phyloP scores from a whole-genome alignment of 1,140 invertebrate species.

The Meteorus sp. region DNA sequence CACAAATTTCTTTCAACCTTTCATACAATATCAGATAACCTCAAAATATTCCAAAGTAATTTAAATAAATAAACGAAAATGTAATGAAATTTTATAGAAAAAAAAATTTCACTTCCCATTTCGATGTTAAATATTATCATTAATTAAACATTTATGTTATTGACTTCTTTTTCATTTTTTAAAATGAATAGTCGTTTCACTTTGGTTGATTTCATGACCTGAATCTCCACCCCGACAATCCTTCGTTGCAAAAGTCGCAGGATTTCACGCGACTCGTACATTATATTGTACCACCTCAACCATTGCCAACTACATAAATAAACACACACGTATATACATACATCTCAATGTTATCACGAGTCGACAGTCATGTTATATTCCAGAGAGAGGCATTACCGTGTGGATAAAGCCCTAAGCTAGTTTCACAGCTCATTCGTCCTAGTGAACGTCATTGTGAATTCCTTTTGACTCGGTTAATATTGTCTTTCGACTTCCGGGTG shows the following conservation, averaged over 20 bases:
- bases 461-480: not conserved
- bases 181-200: not conserved
- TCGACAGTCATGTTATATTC: not conserved
- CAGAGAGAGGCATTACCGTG: not conserved
- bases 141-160: too few relatives aligned
- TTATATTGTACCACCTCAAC: too few relatives aligned
- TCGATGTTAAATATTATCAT: too few relatives aligned
- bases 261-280: not conserved
- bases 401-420: conserved; percentile 4
- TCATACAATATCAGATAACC: too few relatives aligned
- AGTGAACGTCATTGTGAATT: conserved; percentile 1
- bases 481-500: not conserved
- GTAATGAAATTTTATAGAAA: too few relatives aligned
- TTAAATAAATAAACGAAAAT: too few relatives aligned
- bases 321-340: too few relatives aligned
- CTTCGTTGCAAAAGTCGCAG: not conserved
- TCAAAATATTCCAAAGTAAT: too few relatives aligned
- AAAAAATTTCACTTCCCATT: too few relatives aligned
- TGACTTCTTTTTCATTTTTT: too few relatives aligned
- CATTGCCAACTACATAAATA: too few relatives aligned
- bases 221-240: not conserved
- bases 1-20: too few relatives aligned
- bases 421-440: conserved; percentile 1
- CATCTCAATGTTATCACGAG: conserved; percentile 6
- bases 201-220: not conserved